Percentiles rank a stretch among this genome's conserved stretches.
Conservation (phyloP, 2,797 vertebrate species). For the Chiroxiphia lanceolata region DNA sequence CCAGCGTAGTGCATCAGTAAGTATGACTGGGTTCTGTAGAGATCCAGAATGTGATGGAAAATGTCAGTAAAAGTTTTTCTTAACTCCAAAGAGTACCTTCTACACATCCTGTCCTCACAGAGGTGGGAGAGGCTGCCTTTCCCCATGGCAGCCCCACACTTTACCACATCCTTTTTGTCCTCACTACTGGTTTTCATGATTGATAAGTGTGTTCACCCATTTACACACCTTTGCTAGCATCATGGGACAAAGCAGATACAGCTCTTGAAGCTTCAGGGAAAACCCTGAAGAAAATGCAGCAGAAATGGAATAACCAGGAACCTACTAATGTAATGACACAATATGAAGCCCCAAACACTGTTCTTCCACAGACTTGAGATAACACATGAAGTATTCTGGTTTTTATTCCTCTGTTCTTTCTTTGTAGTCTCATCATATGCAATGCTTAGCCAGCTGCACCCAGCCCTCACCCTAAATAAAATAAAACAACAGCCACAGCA, state of each 20-base stretch:
- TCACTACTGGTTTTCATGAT: background rate
- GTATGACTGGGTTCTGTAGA: background rate
- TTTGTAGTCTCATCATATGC: background rate
- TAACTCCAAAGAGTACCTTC: background rate
- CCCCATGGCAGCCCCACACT: background rate
- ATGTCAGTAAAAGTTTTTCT: background rate
- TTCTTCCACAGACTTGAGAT: background rate
- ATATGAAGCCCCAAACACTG: fast-evolving
- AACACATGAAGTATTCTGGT: background rate
- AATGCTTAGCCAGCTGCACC: background rate
- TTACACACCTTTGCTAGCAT: background rate
- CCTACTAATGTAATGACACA: background rate
- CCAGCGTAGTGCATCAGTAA: background rate
- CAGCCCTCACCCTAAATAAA: background rate
- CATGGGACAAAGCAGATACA: background rate
- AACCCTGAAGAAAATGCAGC: background rate
- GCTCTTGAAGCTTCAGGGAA: background rate
- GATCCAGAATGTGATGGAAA: background rate
- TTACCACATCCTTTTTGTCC: background rate
- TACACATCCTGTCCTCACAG: background rate
- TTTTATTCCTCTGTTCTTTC: background rate
- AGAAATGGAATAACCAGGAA: background rate
- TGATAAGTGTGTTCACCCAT: background rate
- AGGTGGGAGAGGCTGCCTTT: background rate
- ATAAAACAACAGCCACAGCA: background rate